phyloP scores from a whole-genome alignment of 1,140 invertebrate species.

The Armadillidium nasatum region DNA sequence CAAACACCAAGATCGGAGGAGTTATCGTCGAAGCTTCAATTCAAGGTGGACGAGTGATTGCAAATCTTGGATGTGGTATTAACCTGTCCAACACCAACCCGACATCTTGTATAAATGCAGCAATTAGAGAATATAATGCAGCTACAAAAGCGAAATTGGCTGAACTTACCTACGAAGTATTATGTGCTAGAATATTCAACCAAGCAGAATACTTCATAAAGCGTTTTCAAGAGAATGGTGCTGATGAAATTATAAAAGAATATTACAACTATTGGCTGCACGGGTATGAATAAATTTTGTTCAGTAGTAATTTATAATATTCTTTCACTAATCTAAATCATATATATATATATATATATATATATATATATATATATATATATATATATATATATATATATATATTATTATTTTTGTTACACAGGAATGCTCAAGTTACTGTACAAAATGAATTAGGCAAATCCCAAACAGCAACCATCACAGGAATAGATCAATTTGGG shows the following conservation, averaged over 20 bases:
- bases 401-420: slow-evolving; percentile 47
- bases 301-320: neutral
- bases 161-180: too few relatives aligned
- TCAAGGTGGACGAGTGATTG: too few relatives aligned
- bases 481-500: slow-evolving; percentile 79
- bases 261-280: slow-evolving; percentile 48
- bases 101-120: too few relatives aligned
- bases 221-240: too few relatives aligned
- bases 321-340: too few relatives aligned
- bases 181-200: slow-evolving; percentile 45
- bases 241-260: too few relatives aligned
- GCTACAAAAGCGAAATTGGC: too few relatives aligned
- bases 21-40: slow-evolving; percentile 68
- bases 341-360: neutral
- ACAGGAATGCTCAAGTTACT: slow-evolving; percentile 60
- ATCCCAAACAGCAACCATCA: slow-evolving; percentile 56
- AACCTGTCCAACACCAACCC: slow-evolving; percentile 48
- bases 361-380: slow-evolving; percentile 21
- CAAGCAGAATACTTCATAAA: too few relatives aligned
- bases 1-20: slow-evolving; percentile 79
- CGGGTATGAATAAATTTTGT: neutral
- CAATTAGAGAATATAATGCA: too few relatives aligned
- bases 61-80: too few relatives aligned
- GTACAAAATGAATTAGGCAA: slow-evolving; percentile 59
- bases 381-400: slow-evolving; percentile 26